Base-by-base conservation (phyloP, 2,113 vertebrate species). In the Dasyornis broadbenti region DNA sequence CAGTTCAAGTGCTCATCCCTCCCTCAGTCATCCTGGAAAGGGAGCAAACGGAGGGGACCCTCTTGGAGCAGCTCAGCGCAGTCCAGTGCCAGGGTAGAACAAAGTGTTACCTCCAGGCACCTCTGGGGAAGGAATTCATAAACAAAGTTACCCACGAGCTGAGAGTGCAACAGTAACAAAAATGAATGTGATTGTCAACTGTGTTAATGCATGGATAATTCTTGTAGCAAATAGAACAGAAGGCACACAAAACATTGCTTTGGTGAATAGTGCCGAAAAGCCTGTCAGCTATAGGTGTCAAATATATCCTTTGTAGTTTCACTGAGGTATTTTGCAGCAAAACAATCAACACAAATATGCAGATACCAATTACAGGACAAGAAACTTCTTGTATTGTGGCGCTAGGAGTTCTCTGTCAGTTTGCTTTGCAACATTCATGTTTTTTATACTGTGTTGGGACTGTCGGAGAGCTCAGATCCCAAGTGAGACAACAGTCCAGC, bases 211-310 rank as follows among this genome's bases (percentile, higher is more conserved):
- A 42, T 23, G 49, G 90, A 39, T 93, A 92, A 86, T 90, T 96
- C 63, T 56, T 13, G 5, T 23, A 75, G 92, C 71, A 95, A 94
- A 80, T 1, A 73, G 23, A 90, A 88, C 50, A 82, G 61, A 83
- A 88, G 59, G 56, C 53, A 75, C 64, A n/a, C n/a, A 49, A 90
- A 94, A 68, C 76, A 39, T 30, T 60, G 35, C 86, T 90, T 86
- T 65, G 57, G 76, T 84, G 75, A 86, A 81, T 26, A 40, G 31
- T 40, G 52, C 33, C 86, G 90, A 75, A 94, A 90, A 94, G 40
- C 65, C 68, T 92, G 72, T 86, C 90, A 95, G 82, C 76, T 75
- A 35, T n/a, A 71, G 88, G 77, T 90, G 82, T 86, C 95, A 92
- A 22, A 79, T 50, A 56, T 4, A 83, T 42, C 69, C 77, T 96